These are phyloP conservation scores for Margaritifera margaritifera DNA, from an alignment of 2,888 invertebrate species.

Conservation along the genomic window DNA sequence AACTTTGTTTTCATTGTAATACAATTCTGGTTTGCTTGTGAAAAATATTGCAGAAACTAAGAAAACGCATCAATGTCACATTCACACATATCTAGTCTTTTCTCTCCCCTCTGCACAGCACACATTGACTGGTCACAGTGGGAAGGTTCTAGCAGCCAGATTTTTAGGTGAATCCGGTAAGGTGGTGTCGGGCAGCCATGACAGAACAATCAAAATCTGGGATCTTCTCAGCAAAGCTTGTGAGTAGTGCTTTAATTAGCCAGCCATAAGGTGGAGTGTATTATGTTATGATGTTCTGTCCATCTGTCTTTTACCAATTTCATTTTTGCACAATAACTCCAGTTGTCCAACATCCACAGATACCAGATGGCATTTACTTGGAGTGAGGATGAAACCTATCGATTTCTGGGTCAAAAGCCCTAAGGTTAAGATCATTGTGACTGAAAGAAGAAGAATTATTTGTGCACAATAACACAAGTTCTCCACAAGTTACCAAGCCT, in stretches of 20 bases:
- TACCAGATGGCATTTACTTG: background rate
- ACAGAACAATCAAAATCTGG: slow-evolving; percentile 98
- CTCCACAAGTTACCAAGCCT: too few relatives aligned
- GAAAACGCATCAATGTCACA: background rate
- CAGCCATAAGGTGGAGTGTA: background rate
- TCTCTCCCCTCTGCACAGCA: slow-evolving; percentile 77
- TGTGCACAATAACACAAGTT: too few relatives aligned
- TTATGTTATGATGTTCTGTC: background rate
- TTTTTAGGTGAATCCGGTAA: slow-evolving; percentile 88
- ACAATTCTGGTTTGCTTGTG: too few relatives aligned
- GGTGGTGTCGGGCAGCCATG: slow-evolving; percentile 98
- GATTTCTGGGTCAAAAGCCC: too few relatives aligned
- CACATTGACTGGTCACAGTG: slow-evolving; percentile 95
- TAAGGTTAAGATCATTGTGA: too few relatives aligned
- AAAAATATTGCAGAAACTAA: too few relatives aligned
- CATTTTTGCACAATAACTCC: background rate
- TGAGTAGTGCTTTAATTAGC: slow-evolving; percentile 75
- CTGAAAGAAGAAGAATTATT: too few relatives aligned
- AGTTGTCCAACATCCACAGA: background rate
- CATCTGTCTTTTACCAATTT: background rate
- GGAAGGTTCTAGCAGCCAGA: slow-evolving; percentile 94
- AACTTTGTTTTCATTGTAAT: too few relatives aligned
- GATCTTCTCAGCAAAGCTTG: slow-evolving; percentile 94
- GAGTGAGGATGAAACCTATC: background rate
- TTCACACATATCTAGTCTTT: background rate